phyloP scores from a whole-genome alignment of 2,113 vertebrate genomes.

The Malaclemys terrapin region DNA sequence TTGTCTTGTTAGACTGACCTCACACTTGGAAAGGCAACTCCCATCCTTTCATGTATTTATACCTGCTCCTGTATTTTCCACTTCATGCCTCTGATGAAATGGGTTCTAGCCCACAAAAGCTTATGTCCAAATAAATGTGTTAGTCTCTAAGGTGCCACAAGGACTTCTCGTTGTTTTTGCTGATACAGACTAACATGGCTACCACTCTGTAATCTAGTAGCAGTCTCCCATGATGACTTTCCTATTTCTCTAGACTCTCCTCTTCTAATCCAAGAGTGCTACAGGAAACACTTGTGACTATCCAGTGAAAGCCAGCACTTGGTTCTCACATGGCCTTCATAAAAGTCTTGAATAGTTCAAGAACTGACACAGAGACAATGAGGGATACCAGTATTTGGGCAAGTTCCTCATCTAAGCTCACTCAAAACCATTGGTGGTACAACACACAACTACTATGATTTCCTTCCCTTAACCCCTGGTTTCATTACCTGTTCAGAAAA shows the following conservation, averaged over 20 bases:
- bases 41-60: too few species aligned
- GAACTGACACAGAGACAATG: background rate
- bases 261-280: background rate
- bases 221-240: background rate
- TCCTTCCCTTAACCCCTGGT: background rate
- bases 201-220: background rate
- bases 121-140: too few species aligned
- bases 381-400: too few species aligned
- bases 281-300: background rate
- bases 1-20: too few species aligned
- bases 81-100: too few species aligned
- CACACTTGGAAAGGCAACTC: too few species aligned
- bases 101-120: too few species aligned
- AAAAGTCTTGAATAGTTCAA: background rate
- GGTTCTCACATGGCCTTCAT: background rate
- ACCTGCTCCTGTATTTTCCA: too few species aligned
- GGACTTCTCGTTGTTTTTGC: too few species aligned
- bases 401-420: background rate
- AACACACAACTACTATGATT: background rate
- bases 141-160: too few species aligned
- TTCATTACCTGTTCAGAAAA: fast-evolving
- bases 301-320: background rate
- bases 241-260: fast-evolving
- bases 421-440: background rate
- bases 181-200: too few species aligned